Percentiles rank a stretch among this genome's conserved stretches.
Conservation (phyloP, 2,113 vertebrate species). For the Gobio gobio region DNA sequence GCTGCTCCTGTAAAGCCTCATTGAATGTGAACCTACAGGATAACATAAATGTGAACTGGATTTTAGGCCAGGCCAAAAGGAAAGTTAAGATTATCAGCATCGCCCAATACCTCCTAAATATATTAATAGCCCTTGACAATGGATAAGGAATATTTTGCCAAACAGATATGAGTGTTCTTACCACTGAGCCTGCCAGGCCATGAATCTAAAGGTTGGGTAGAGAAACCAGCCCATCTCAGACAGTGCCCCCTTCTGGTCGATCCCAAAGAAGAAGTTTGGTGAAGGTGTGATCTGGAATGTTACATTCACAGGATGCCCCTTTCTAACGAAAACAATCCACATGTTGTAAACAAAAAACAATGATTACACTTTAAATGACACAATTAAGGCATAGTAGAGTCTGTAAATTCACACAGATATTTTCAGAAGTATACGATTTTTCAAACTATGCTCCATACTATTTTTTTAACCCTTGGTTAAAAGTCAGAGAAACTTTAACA, state of each 20-base stretch:
- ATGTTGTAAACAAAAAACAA: too few species aligned
- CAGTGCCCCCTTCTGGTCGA: slow-evolving; percentile 76
- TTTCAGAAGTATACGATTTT: too few species aligned
- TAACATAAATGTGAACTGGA: not conserved
- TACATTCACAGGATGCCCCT: slow-evolving; percentile 67
- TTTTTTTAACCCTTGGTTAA: too few species aligned
- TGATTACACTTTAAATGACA: too few species aligned
- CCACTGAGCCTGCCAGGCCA: slow-evolving; percentile 82
- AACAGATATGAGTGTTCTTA: slow-evolving; percentile 42
- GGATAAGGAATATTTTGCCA: not conserved
- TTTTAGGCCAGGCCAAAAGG: not conserved
- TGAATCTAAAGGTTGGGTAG: slow-evolving; percentile 77
- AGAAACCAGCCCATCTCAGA: slow-evolving; percentile 79
- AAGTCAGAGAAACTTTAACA: not conserved
- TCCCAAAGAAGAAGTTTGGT: slow-evolving; percentile 73
- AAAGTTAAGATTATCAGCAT: not conserved
- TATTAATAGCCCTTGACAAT: too few species aligned
- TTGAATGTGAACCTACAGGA: slow-evolving; percentile 75
- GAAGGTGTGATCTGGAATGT: slow-evolving; percentile 77
- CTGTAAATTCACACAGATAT: too few species aligned
- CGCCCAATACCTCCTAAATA: not conserved
- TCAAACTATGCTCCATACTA: too few species aligned
- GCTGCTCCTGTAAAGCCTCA: slow-evolving; percentile 62
- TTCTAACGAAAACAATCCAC: slow-evolving; percentile 54
- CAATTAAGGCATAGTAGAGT: too few species aligned